phyloP scores from a whole-genome alignment of 2,797 vertebrate species.

The Tamandua tetradactyla region DNA sequence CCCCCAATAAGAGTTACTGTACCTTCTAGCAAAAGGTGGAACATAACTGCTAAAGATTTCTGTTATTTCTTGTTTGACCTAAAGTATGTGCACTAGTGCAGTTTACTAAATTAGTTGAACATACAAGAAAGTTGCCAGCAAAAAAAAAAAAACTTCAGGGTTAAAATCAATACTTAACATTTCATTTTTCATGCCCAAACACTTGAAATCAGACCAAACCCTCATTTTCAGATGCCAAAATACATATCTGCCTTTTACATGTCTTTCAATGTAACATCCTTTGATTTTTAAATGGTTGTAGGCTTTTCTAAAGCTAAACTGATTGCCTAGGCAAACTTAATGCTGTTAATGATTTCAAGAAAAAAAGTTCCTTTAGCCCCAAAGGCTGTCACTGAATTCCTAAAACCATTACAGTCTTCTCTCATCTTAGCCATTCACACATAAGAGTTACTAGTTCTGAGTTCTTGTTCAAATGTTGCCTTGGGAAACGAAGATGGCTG shows the following conservation, averaged over 20 bases:
- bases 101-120: slow-evolving; percentile 20
- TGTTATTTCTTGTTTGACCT: slow-evolving; percentile 20
- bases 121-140: not conserved
- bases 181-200: slow-evolving; percentile 37
- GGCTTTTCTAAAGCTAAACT: slow-evolving; percentile 44
- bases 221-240: slow-evolving; percentile 36
- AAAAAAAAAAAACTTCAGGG: not conserved
- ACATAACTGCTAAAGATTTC: slow-evolving; percentile 29
- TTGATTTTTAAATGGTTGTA: slow-evolving; percentile 9
- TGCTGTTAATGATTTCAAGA: not conserved
- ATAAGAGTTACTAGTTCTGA: not conserved
- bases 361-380: not conserved
- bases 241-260: not conserved
- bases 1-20: not conserved
- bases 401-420: not conserved
- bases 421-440: not conserved
- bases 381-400: not conserved
- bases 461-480: not conserved
- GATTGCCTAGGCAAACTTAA: slow-evolving; percentile 3
- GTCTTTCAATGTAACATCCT: not conserved
- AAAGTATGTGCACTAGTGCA: not conserved
- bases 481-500: not conserved
- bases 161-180: slow-evolving; percentile 39
- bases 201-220: not conserved
- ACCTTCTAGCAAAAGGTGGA: not conserved